Evolutionary conservation across 2,888 invertebrate species (phyloP), one percentile per base, ranked within the genome.

Genomic region (Allophyes oxyacanthae): DNA sequence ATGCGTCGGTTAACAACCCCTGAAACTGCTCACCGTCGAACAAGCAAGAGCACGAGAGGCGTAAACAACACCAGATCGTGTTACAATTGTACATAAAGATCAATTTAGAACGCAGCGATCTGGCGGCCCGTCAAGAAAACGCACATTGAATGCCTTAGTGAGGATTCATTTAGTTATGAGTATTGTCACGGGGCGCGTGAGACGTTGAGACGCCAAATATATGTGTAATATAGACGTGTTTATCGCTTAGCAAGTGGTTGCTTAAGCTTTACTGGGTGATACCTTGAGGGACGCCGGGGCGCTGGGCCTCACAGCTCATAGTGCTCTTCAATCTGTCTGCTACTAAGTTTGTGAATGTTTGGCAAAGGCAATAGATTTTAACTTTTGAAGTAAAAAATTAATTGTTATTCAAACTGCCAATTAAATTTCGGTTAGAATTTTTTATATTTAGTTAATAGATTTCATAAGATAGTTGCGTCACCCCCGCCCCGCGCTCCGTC

Each of bases 101-200:
- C 71, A 63, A 64, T 64, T 73, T 69, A 15, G 48, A 37, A 40
- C 36, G 40, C 52, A 46, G 50, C 72, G 64, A 61, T 70, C 70
- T 59, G 41, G 7, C 33, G 32, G 25, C 50, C 34, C 54, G 28
- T 11, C 15, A 43, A 32, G 44, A 8, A 38, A 56, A 79, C 82
- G 82, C 81, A 81, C 82, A 82, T 70, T 56, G 61, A 56, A 61
- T 76, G 81, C 81, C 78, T 79, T 71, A 25, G 67, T 68, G 69
- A 74, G 46, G 61, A 64, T 67, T 65, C 66, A 40, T 66, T 66
- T 49, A 26, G 53, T 56, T 43, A 51, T 60, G 59, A 51, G 56
- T 54, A 53, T 20, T 32, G 10, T 25, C 57, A 40, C 51, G 48
- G 51, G 43, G 60, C 33, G 49, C 36, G 66, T 45, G 66, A 50